Evolutionary conservation across 2,888 invertebrate genomes (phyloP).

Genomic region (Diloba caeruleocephala): DNA sequence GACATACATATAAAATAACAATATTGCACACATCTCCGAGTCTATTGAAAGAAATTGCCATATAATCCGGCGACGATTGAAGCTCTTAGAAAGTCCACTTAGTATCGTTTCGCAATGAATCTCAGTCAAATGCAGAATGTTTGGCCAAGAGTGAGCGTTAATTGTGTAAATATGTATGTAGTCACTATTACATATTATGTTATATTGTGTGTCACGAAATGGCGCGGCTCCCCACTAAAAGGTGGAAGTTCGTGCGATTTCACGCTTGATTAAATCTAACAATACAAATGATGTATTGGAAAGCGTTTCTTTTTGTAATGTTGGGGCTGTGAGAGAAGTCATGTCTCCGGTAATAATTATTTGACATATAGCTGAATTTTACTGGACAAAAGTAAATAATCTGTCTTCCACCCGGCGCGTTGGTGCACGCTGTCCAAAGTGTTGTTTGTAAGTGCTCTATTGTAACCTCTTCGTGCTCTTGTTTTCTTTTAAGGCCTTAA

Average conservation of each 20-base stretch:
- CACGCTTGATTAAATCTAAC: slow-evolving; percentile 47
- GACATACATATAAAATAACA: slow-evolving; percentile 33
- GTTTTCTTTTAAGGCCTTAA: too few relatives aligned
- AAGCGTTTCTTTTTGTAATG: slow-evolving; percentile 45
- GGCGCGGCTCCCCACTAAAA: slow-evolving; percentile 23
- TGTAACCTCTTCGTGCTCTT: too few relatives aligned
- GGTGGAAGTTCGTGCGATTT: slow-evolving; percentile 52
- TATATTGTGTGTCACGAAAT: slow-evolving; percentile 23
- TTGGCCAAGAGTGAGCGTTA: slow-evolving; percentile 37
- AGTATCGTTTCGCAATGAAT: slow-evolving; percentile 38
- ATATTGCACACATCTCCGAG: slow-evolving; percentile 34
- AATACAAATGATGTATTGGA: slow-evolving; percentile 50
- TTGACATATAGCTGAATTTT: not conserved
- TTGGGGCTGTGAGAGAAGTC: slow-evolving; percentile 6
- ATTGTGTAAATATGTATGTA: slow-evolving; percentile 42
- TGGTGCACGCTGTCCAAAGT: too few relatives aligned
- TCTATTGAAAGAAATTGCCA: slow-evolving; percentile 48
- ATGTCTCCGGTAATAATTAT: not conserved
- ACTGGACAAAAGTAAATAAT: not conserved
- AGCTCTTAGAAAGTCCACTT: slow-evolving; percentile 42
- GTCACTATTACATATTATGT: slow-evolving; percentile 25
- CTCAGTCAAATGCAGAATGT: slow-evolving; percentile 32
- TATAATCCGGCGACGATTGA: slow-evolving; percentile 27
- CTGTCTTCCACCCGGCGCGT: too few relatives aligned
- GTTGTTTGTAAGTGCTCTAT: too few relatives aligned